These are phyloP conservation scores for Peromyscus melanophrys DNA, from an alignment of 2,797 vertebrate species.

Conservation along the genomic window DNA sequence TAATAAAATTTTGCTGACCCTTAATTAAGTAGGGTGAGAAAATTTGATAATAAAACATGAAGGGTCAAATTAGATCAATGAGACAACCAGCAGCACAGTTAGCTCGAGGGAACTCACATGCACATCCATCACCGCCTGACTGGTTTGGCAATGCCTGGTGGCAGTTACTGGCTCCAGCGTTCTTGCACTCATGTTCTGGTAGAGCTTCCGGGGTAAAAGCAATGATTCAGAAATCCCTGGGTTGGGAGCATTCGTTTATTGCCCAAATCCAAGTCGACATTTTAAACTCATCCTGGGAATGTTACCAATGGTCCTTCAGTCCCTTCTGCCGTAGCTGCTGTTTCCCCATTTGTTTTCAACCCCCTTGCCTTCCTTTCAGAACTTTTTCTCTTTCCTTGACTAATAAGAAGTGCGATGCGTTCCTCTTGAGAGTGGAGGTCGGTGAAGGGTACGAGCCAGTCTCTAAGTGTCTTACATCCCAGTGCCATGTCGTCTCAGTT, in stretches of 20 bases:
- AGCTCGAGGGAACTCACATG: background rate
- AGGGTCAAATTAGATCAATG: background rate
- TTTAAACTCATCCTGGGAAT: background rate
- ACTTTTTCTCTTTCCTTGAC: background rate
- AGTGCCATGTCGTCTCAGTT: background rate
- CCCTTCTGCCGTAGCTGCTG: background rate
- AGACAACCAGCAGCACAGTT: background rate
- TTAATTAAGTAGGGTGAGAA: slow-evolving; percentile 48
- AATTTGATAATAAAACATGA: slow-evolving; percentile 28
- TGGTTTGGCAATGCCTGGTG: background rate
- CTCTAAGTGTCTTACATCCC: background rate
- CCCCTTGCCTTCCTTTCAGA: background rate
- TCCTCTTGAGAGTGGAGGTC: background rate
- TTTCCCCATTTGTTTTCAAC: background rate
- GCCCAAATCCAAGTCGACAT: background rate
- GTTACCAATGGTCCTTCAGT: background rate
- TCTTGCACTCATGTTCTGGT: background rate
- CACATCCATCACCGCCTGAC: background rate
- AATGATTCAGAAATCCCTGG: slow-evolving; percentile 6
- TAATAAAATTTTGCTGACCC: slow-evolving; percentile 16
- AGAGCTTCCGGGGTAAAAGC: slow-evolving; percentile 8
- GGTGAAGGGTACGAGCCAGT: background rate
- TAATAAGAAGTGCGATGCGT: background rate
- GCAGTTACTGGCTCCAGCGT: background rate
- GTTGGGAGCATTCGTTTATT: background rate